These are phyloP conservation scores for Brachionichthys hirsutus DNA, from an alignment of 2,113 vertebrate species.

Conservation along the genomic window DNA sequence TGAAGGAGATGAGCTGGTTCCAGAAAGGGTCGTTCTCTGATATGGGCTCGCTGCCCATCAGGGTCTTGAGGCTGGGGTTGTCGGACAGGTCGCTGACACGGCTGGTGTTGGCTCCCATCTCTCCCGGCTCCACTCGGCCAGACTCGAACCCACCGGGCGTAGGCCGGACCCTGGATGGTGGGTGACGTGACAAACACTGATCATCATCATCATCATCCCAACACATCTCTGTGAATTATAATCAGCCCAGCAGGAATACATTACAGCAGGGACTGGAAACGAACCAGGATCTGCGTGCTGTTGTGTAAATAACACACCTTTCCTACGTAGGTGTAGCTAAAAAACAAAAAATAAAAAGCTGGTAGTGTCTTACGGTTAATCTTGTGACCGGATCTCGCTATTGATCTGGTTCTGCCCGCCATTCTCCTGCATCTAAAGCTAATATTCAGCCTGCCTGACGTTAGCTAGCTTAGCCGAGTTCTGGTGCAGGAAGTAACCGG, in stretches of 20 bases:
- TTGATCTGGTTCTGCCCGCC: too few species aligned
- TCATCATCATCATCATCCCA: too few species aligned
- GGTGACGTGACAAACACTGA: not conserved
- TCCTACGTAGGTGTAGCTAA: conserved; percentile 37
- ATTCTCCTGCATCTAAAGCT: not conserved
- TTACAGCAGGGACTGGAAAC: not conserved
- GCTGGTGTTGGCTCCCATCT: conserved; percentile 96
- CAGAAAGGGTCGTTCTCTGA: conserved; percentile 97
- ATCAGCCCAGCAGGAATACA: too few species aligned
- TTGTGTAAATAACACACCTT: conserved; percentile 53
- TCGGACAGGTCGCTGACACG: conserved; percentile 89
- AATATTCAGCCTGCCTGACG: conserved; percentile 1
- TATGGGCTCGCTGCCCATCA: conserved; percentile 88
- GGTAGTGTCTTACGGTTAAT: too few species aligned
- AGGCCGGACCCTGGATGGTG: conserved; percentile 32
- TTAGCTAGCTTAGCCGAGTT: conserved; percentile 26
- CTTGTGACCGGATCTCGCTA: too few species aligned
- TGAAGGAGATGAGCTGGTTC: conserved; percentile 98
- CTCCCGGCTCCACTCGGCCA: conserved; percentile 63
- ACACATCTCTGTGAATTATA: not conserved
- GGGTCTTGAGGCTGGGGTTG: conserved; percentile 87
- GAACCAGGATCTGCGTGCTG: conserved; percentile 41
- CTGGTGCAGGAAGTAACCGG: not conserved
- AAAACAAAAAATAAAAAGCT: too few species aligned
- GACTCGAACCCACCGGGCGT: conserved; percentile 48